Percentiles rank a stretch among this genome's conserved stretches.
These are phyloP conservation scores for Argya squamiceps DNA, from an alignment of 2,797 vertebrate genomes.

Conservation along the genomic window DNA sequence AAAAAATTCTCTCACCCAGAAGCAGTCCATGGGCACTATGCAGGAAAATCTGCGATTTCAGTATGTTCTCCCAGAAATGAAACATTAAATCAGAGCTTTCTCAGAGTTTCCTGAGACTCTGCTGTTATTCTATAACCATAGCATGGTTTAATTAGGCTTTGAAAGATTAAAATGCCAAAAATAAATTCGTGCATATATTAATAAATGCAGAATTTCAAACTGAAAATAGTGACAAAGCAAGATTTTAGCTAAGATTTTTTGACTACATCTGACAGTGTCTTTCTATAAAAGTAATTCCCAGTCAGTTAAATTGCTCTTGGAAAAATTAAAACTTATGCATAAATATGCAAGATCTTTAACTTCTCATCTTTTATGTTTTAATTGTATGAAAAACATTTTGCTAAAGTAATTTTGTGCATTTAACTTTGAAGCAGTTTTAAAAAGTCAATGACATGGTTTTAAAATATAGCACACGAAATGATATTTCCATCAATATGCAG, in stretches of 20 bases:
- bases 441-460: slow-evolving; percentile 52
- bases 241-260: not conserved
- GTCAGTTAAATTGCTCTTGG: not conserved
- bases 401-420: not conserved
- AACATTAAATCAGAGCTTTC: not conserved
- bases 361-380: slow-evolving; percentile 8
- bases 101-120: not conserved
- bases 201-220: not conserved
- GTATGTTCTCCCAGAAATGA: not conserved
- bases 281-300: not conserved
- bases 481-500: slow-evolving; percentile 43
- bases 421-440: slow-evolving; percentile 43
- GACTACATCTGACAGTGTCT: not conserved
- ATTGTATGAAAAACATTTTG: slow-evolving; percentile 17
- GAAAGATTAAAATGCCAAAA: slow-evolving; percentile 8
- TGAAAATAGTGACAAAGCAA: not conserved
- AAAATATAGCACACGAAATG: slow-evolving; percentile 11
- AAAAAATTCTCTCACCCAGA: not conserved
- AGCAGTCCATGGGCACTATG: rapidly evolving
- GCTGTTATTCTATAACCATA: not conserved
- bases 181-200: not conserved
- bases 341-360: slow-evolving; percentile 26
- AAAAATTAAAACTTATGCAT: slow-evolving; percentile 7
- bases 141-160: not conserved
- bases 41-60: not conserved